Base-by-base conservation (phyloP, 2,113 vertebrate species). In the Oreocharis arfaki region DNA sequence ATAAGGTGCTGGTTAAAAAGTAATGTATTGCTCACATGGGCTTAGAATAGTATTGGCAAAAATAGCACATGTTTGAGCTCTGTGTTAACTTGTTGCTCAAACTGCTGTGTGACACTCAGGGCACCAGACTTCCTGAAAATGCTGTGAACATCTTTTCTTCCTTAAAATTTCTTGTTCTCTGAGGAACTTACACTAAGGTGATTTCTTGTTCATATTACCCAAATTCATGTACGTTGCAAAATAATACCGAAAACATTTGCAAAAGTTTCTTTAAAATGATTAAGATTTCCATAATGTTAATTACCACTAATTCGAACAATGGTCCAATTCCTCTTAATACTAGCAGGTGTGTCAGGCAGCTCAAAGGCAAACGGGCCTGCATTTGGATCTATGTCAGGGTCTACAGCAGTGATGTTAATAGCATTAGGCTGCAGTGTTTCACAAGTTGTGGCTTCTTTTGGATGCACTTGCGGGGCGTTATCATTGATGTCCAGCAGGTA, bases 361-460 rank as follows among this genome's bases (percentile, higher is more conserved):
- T 99, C 99, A 59, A 99, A 99, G 77, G 98, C 99, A 71, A 99
- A 99, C 0, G 99, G 99, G 68, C 99, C 99, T 4, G 99, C 99
- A n/a, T 99, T 99, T 32, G 99, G 99, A 96, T 98, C 99, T 76
- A 99, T 98, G 98, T 99, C 99, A 68, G 98, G 98, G 81, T 99
- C 99, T 14, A 99, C 68, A 6, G 99, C 99, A 8, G 99, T 99
- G 98, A 99, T 99, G 97, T 99, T 99, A 97, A 99, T 99, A 96
- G 98, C 98, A 10, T 99, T 99, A 80, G 99, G 99, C 68, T 99
- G 99, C 2, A 99, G 98, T 8, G 99, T 99, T 97, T 99, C 98
- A 57, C 99, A 99, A 44, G 99, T 98, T 42, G 99, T 99, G 7
- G 98, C 98, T 97, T 99, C 99, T 90, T 98, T 98, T 7, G 99